A percentile compares a stretch with the other conserved stretches of the same genome.
phyloP scores from a whole-genome alignment of 2,113 vertebrate genomes.

The Lanius ludovicianus region DNA sequence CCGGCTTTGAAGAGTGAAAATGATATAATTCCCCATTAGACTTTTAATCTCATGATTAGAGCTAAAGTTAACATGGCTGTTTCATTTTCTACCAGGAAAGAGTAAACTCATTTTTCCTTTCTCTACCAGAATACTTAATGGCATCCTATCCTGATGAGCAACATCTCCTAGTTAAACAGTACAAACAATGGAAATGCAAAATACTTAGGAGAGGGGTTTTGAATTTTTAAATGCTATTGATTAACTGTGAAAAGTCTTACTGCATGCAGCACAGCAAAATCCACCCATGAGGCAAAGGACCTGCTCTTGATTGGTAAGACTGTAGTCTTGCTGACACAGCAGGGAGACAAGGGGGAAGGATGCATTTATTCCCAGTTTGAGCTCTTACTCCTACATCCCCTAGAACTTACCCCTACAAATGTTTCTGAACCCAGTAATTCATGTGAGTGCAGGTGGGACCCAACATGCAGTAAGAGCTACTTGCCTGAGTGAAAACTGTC shows the following conservation, averaged over 20 bases:
- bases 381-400: neutral
- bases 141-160: constrained; percentile 39
- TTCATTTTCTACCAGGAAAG: constrained; percentile 40
- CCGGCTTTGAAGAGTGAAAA: constrained; percentile 50
- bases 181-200: neutral
- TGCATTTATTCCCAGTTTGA: neutral
- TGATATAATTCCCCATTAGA: constrained; percentile 47
- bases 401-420: neutral
- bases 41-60: constrained; percentile 61
- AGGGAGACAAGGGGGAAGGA: neutral
- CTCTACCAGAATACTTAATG: constrained; percentile 26
- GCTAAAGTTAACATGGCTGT: constrained; percentile 52
- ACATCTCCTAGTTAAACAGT: constrained; percentile 31
- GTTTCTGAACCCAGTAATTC: neutral
- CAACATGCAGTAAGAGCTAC: neutral
- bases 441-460: neutral
- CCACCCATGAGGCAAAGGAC: neutral
- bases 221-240: neutral
- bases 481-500: fast-evolving
- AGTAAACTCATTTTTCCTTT: constrained; percentile 42
- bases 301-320: neutral
- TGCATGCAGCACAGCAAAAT: neutral
- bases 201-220: neutral
- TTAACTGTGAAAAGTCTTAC: neutral
- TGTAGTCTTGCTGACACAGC: neutral